Evolutionary conservation across 2,113 vertebrate species (phyloP), one percentile per base, ranked within the genome.

Genomic region (Lasiurus borealis): DNA sequence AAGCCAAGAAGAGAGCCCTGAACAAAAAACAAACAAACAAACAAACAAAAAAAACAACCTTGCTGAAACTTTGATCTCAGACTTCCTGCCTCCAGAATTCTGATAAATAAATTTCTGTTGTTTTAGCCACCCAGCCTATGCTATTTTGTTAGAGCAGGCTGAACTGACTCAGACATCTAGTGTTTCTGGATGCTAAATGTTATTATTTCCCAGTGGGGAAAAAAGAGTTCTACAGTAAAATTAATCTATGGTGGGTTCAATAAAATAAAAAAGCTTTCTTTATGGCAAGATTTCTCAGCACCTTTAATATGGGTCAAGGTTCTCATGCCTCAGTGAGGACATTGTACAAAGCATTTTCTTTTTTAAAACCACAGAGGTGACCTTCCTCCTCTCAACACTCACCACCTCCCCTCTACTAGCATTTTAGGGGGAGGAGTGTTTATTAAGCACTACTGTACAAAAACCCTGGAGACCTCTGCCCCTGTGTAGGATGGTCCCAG

Each of bases 221-320:
- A 8, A 27, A 46, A 44, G 2, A 54, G 12, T 34, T 80, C 44
- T 69, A 23, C 13, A 31, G 29, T 71, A 73, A 91, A 92, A 83
- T 57, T 89, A 71, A 76, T 72, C 57, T 90, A 75, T 48, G 5
- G 21, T 82, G 40, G 9, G 23, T 21, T 83, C 21, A 80, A 84
- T 34, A 46, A 89, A 89, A 86, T n/a, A 59, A 84, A 52, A 77
- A 15, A 68, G 6, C 34, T 93, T 84, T 85, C 31, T 92, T 88
- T 85, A 50, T 8, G 57, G 7, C 6, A 80, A 21, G 23, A 85
- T 73, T 94, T 94, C 40, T 93, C 59, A 71, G 34, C 18, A 25
- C 10, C 57, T 89, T 73, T 93, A 19, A 59, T 87, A 12, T n/a
- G 40, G 40, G 27, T 52, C 52, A 68, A 54, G 11, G 7, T 21